phyloP scores from a whole-genome alignment of 2,797 vertebrate species.

The Pitangus sulphuratus region DNA sequence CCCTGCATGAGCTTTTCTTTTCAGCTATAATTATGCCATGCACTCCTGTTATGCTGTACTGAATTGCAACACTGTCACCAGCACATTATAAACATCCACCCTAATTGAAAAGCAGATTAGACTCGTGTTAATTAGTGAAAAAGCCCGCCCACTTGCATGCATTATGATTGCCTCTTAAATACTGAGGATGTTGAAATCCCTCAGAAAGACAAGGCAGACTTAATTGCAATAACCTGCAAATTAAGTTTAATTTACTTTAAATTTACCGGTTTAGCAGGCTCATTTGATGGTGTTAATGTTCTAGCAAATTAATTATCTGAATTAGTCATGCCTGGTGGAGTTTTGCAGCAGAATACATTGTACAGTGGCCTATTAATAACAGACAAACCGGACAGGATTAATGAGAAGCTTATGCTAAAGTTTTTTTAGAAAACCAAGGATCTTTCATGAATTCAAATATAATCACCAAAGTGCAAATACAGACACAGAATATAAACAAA shows the following conservation, averaged over 20 bases:
- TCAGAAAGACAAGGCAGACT: constrained; percentile 89
- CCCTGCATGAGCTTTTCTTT: constrained; percentile 90
- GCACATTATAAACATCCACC: constrained; percentile 84
- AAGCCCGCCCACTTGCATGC: constrained; percentile 85
- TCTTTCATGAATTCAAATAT: constrained; percentile 79
- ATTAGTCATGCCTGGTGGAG: constrained; percentile 97
- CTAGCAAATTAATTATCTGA: constrained; percentile 99
- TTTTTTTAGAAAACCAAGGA: constrained; percentile 68
- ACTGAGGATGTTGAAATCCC: constrained; percentile 87
- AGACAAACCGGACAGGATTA: constrained; percentile 95
- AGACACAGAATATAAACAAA: constrained; percentile 80
- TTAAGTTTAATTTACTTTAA: constrained; percentile 95
- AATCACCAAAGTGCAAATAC: constrained; percentile 80
- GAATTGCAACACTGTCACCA: constrained; percentile 83
- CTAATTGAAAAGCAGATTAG: constrained; percentile 95
- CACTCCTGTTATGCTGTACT: constrained; percentile 81
- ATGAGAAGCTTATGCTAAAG: constrained; percentile 80
- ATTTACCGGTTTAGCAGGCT: constrained; percentile 91
- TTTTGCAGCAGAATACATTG: constrained; percentile 87
- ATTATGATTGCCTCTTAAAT: constrained; percentile 89
- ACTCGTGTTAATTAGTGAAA: constrained; percentile 87
- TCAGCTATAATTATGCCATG: constrained; percentile 93
- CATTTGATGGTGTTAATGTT: constrained; percentile 97
- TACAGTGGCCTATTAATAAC: constrained; percentile 91
- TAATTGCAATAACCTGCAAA: constrained; percentile 98